Evolutionary conservation across 2,888 invertebrate species (phyloP).

Genomic region (Aspidapion aeneum): DNA sequence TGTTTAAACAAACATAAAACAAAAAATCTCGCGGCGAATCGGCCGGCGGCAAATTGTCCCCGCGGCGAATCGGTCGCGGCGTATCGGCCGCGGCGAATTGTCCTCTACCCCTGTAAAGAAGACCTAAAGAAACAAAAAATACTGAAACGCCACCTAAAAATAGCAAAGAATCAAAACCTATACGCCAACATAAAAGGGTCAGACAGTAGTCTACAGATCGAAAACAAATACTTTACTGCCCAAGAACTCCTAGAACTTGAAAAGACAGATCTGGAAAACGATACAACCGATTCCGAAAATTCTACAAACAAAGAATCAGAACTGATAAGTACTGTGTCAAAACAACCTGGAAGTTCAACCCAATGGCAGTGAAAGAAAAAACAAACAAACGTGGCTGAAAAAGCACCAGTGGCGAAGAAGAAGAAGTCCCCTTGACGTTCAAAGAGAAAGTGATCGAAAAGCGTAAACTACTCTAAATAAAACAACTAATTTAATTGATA

Average conservation of each 20-base stretch:
- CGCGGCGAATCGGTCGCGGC: no score
- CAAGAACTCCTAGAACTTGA: not conserved
- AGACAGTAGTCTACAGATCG: not conserved
- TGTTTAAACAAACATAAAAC: no score
- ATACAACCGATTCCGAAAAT: not conserved
- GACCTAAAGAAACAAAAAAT: not conserved
- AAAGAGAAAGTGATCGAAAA: not conserved
- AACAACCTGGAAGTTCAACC: not conserved
- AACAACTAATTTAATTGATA: not conserved
- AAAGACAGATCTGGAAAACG: not conserved
- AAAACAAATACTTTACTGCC: not conserved
- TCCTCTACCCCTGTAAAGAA: not conserved
- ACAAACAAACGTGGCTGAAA: not conserved
- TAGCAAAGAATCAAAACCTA: not conserved
- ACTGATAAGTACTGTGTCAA: not conserved
- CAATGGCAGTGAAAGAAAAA: not conserved
- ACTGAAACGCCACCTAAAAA: not conserved
- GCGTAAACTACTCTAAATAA: not conserved
- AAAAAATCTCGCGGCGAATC: no score
- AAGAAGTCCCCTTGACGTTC: not conserved
- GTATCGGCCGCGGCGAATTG: no score
- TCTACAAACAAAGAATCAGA: not conserved
- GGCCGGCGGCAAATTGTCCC: no score
- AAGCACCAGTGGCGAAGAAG: not conserved
- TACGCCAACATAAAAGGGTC: not conserved